phyloP scores from a whole-genome alignment of 35 echinoderm and acorn worm genomes.

The Ophiothrix spiculata region DNA sequence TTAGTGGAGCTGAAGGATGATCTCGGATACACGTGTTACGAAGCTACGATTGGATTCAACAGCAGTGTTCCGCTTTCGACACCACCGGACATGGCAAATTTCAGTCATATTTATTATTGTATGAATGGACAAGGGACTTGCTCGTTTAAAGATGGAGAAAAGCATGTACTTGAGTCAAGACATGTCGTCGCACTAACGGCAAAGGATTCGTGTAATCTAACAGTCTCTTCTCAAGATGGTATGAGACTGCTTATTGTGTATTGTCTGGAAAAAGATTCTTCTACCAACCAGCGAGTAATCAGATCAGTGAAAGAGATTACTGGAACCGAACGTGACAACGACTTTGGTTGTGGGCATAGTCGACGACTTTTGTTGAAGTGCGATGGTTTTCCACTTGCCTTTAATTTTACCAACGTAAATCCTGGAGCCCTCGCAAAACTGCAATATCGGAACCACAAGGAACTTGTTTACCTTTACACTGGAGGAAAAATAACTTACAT shows the following conservation, averaged over 20 bases:
- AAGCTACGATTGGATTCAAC: too few species aligned
- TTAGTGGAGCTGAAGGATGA: too few species aligned
- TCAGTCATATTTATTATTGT: too few species aligned
- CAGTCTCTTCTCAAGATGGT: background rate
- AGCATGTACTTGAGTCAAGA: too few species aligned
- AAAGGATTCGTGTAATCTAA: background rate
- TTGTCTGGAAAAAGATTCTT: background rate
- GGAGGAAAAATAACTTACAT: background rate
- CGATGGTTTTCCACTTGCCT: conserved; percentile 11
- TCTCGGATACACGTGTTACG: too few species aligned
- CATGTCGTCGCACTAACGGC: background rate
- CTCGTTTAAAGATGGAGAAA: too few species aligned
- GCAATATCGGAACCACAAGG: background rate
- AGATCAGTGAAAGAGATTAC: background rate
- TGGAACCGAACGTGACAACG: conserved; percentile 10
- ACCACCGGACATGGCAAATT: too few species aligned
- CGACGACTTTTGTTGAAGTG: conserved; percentile 9
- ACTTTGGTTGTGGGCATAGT: background rate
- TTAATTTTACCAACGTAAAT: background rate
- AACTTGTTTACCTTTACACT: background rate
- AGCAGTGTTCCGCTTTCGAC: too few species aligned
- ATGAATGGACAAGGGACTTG: too few species aligned
- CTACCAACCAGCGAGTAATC: background rate
- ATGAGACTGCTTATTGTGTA: conserved; percentile 16
- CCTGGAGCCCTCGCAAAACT: background rate